Base-by-base conservation (phyloP, 2,113 vertebrate species). In the Oryzias celebensis region DNA sequence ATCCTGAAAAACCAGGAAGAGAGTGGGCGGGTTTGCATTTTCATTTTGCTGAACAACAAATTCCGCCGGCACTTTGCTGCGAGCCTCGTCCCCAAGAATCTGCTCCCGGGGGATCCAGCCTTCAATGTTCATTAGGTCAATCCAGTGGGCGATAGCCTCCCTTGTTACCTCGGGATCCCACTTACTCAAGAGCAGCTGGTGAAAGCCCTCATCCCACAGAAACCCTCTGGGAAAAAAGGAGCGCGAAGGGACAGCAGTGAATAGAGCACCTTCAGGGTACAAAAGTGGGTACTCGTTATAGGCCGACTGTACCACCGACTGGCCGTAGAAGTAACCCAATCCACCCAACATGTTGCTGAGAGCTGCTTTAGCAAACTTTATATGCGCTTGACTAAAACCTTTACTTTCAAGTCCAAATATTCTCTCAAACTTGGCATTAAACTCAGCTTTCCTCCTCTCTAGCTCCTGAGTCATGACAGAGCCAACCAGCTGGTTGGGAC, bases 101-200 rank as follows among this genome's bases (percentile, higher is more conserved):
- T 99, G 97, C 85, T 99, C 97, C 0, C 96, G 93, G 0, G 96
- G 96, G 66, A 99, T 99, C 96, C 97, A 99, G 54, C 97, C 96
- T 2, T 98, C 95, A 0, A 91, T 67, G 4, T 96, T 98, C 70
- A 99, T 95, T 7, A 98, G 88, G 75, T 98, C 95, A 2, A 99
- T 79, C 96, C 97, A 99, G 81, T 98, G 96, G 0, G 91, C 94
- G 0, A 96, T 56, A 2, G 88, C 88, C 56, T 98, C 95, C 0
- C 83, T 90, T 4, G 93, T 93, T 57, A 98, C 85, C 2, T 77
- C 83, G 0, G 93, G 87, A 51, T 95, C 93, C 97, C 97, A 99
- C 59, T 93, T 94, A 41, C 83, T 90, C 41, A 99, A 76, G 55
- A 99, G 83, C 43, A 99, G 88, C 77, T 98, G 96, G 80, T 99